Percentiles rank a stretch among this genome's conserved stretches.
Evolutionary conservation across 1,140 invertebrate genomes (phyloP).

Genomic region (Cepaea nemoralis): DNA sequence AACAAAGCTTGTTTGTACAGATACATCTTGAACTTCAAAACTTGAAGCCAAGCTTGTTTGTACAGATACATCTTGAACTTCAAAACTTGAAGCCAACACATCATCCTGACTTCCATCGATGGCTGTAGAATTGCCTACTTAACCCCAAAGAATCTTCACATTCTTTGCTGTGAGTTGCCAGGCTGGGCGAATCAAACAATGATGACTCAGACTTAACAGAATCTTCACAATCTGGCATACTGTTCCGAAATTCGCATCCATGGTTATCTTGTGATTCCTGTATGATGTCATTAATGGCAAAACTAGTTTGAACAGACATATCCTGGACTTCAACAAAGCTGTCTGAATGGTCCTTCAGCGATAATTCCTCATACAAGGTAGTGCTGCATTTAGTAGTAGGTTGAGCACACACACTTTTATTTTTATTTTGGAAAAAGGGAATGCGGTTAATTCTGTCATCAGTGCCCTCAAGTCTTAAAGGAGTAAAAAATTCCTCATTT

Average conservation of each 20-base stretch:
- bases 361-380: background rate
- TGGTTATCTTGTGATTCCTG: background rate
- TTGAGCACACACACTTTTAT: background rate
- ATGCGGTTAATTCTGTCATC: background rate
- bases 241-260: background rate
- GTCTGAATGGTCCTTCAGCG: background rate
- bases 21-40: constrained; percentile 25
- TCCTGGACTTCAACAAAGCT: constrained; percentile 27
- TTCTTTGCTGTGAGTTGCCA: background rate
- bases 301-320: constrained; percentile 18
- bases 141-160: background rate
- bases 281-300: background rate
- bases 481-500: background rate
- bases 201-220: background rate
- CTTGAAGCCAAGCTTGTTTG: background rate
- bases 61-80: too few species aligned
- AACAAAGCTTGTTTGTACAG: constrained; percentile 20
- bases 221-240: background rate
- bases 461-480: background rate
- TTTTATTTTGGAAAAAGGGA: background rate
- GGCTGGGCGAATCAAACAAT: background rate
- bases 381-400: background rate
- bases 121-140: background rate
- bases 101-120: background rate
- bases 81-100: background rate